phyloP scores from a whole-genome alignment of 2,888 invertebrate species.

The Poecilobothrus nobilitatus region DNA sequence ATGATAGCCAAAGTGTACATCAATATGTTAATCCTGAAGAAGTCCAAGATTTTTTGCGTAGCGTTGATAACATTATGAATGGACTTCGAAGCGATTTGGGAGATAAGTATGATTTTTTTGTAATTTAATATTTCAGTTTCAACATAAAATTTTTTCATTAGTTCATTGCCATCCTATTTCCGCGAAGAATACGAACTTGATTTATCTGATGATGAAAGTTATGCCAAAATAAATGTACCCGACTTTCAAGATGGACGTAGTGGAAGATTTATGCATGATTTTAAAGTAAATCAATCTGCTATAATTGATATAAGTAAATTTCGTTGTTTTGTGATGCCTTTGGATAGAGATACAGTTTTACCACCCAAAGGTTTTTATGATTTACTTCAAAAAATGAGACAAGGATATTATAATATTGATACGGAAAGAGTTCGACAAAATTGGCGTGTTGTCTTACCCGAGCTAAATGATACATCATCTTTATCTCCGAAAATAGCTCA shows the following conservation, averaged over 20 bases:
- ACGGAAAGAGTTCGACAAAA: constrained; percentile 66
- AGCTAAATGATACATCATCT: constrained; percentile 53
- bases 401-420: constrained; percentile 73
- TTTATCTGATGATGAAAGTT: constrained; percentile 53
- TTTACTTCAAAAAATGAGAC: constrained; percentile 68
- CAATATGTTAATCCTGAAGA: constrained; percentile 33
- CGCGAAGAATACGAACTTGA: constrained; percentile 77
- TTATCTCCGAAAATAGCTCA: constrained; percentile 62
- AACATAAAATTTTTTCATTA: background rate
- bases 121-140: background rate
- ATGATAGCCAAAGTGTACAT: constrained; percentile 33
- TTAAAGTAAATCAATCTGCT: constrained; percentile 63
- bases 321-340: constrained; percentile 85
- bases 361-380: constrained; percentile 74
- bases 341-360: constrained; percentile 67
- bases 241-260: constrained; percentile 71
- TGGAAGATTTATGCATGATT: constrained; percentile 88
- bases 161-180: constrained; percentile 40
- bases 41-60: constrained; percentile 30
- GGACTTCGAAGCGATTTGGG: background rate
- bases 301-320: constrained; percentile 66
- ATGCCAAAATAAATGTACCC: constrained; percentile 80
- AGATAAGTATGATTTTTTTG: background rate
- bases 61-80: background rate
- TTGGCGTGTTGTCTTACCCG: constrained; percentile 66